phyloP scores from a whole-genome alignment of 2,113 vertebrate genomes.

The Lucifuga dentata region DNA sequence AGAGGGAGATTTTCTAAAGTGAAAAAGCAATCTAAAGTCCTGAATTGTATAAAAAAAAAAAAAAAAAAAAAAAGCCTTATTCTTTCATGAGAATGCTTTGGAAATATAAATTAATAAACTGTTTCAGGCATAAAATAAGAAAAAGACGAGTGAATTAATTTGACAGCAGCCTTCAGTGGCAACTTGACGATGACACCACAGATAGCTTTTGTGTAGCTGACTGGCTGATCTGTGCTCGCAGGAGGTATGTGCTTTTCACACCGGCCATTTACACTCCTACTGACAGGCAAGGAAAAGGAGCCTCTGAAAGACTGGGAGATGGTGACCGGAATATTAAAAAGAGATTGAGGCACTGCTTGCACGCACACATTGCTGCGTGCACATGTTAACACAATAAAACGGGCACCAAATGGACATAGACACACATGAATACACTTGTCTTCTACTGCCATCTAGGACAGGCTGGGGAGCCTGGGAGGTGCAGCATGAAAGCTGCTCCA shows the following conservation, averaged over 20 bases:
- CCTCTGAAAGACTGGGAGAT: slow-evolving; percentile 48
- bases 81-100: neutral
- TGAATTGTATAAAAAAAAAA: too few species aligned
- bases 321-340: slow-evolving; percentile 75
- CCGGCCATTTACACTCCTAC: slow-evolving; percentile 47
- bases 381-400: neutral
- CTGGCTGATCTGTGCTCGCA: slow-evolving; percentile 7
- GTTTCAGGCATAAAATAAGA: slow-evolving; percentile 10
- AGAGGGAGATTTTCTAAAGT: neutral
- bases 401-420: slow-evolving; percentile 7
- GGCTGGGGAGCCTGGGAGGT: neutral
- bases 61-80: neutral
- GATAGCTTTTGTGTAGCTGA: slow-evolving; percentile 38
- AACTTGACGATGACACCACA: slow-evolving; percentile 17
- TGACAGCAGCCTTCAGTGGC: slow-evolving; percentile 19
- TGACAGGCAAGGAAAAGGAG: slow-evolving; percentile 53
- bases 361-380: slow-evolving; percentile 4
- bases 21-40: too few species aligned
- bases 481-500: neutral
- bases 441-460: slow-evolving; percentile 52
- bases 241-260: slow-evolving; percentile 44
- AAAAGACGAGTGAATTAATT: slow-evolving; percentile 1
- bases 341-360: slow-evolving; percentile 20
- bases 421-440: slow-evolving; percentile 22
- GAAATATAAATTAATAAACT: neutral